These are phyloP conservation scores for Pedetes capensis DNA, from an alignment of 2,113 vertebrate species.

Conservation along the genomic window DNA sequence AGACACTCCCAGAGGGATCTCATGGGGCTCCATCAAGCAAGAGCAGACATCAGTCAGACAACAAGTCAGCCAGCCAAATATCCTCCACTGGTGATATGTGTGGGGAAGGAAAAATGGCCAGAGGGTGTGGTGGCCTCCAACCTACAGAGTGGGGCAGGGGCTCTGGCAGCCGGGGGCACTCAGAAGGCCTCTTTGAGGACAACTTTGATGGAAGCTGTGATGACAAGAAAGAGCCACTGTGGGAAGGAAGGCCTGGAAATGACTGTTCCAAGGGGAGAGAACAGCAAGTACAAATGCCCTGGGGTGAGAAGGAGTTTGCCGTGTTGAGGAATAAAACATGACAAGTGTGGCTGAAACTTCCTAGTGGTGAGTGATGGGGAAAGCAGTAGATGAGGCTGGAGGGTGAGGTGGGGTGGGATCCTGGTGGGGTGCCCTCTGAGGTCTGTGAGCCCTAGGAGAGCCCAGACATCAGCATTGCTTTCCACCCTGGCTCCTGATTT, in stretches of 20 bases:
- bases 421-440: background rate
- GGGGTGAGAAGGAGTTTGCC: background rate
- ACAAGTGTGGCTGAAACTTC: background rate
- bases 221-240: background rate
- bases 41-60: background rate
- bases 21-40: fast-evolving
- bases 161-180: fast-evolving
- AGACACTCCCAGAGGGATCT: background rate
- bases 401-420: background rate
- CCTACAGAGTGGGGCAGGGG: background rate
- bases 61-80: background rate
- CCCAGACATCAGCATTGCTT: background rate
- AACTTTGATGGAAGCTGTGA: background rate
- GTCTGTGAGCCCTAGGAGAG: background rate
- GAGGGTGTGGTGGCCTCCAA: background rate
- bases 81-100: fast-evolving
- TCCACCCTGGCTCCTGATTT: background rate
- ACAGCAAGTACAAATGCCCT: background rate
- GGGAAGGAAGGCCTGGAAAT: background rate
- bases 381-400: background rate
- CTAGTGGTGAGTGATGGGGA: background rate
- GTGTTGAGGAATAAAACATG: background rate
- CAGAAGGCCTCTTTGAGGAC: background rate
- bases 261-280: background rate
- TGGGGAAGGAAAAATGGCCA: background rate